These are phyloP conservation scores for Porites rus DNA, from an alignment of 92 coral and sea anemone species.

Conservation along the genomic window DNA sequence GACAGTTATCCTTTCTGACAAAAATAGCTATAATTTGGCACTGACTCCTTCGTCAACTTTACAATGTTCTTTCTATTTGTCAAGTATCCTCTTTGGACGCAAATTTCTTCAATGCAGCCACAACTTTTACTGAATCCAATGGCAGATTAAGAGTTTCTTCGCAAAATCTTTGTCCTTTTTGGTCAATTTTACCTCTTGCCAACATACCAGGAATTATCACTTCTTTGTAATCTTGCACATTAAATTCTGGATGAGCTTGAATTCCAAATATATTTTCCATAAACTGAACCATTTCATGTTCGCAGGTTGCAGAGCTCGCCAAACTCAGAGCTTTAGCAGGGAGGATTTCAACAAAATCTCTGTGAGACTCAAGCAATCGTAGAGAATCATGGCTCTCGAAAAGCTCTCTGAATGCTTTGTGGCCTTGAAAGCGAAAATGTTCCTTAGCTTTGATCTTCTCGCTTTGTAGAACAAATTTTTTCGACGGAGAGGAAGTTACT, in stretches of 20 bases:
- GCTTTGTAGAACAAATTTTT: slow-evolving; percentile 56
- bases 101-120: slow-evolving; percentile 39
- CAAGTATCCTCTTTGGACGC: slow-evolving; percentile 19
- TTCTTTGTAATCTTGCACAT: slow-evolving; percentile 56
- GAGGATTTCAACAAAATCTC: slow-evolving; percentile 56
- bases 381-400: background rate
- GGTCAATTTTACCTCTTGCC: background rate
- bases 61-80: background rate
- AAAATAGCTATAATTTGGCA: too few species aligned
- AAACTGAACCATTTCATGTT: slow-evolving; percentile 72
- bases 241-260: slow-evolving; percentile 82
- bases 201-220: slow-evolving; percentile 50
- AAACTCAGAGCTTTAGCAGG: slow-evolving; percentile 66
- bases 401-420: slow-evolving; percentile 18
- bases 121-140: slow-evolving; percentile 37
- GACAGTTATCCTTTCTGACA: too few species aligned
- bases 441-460: slow-evolving; percentile 40
- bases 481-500: slow-evolving; percentile 55
- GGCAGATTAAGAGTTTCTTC: slow-evolving; percentile 33
- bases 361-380: slow-evolving; percentile 47
- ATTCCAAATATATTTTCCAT: slow-evolving; percentile 65
- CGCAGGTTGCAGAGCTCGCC: slow-evolving; percentile 71
- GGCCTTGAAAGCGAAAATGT: slow-evolving; percentile 11
- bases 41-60: too few species aligned
- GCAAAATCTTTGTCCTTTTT: slow-evolving; percentile 14